These are phyloP conservation scores for Nestor notabilis DNA, from an alignment of 2,113 vertebrate genomes.

Conservation along the genomic window DNA sequence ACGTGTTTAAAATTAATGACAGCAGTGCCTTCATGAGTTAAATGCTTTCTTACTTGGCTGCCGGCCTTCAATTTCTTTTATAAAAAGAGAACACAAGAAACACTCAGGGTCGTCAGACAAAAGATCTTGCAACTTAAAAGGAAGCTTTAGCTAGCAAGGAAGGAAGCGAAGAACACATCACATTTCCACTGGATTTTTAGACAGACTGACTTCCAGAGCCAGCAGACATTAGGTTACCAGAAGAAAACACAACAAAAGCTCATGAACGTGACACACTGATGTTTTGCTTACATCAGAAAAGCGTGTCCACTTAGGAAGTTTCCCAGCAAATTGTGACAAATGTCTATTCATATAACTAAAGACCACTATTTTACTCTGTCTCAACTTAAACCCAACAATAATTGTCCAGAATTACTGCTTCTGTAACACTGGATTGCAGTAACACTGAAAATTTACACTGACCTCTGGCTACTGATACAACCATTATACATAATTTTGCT, in stretches of 20 bases:
- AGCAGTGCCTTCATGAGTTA: constrained; percentile 52
- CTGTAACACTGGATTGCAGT: background rate
- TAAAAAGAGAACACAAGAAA: constrained; percentile 40
- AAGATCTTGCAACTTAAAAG: constrained; percentile 44
- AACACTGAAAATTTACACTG: background rate
- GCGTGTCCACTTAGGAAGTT: background rate
- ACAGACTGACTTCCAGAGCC: background rate
- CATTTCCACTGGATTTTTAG: background rate
- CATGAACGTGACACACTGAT: background rate
- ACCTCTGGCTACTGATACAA: background rate
- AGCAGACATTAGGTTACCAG: background rate
- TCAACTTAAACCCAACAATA: background rate
- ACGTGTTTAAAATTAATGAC: constrained; percentile 51
- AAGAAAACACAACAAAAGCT: background rate
- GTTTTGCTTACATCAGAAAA: background rate
- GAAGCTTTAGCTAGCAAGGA: constrained; percentile 18
- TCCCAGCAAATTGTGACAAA: background rate
- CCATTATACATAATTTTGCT: background rate
- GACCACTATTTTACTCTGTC: background rate
- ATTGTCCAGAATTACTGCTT: background rate
- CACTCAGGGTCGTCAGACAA: constrained; percentile 23
- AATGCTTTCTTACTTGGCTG: constrained; percentile 54
- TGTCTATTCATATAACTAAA: background rate
- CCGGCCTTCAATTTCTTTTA: background rate
- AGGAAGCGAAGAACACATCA: background rate